Evolutionary conservation across 2,888 invertebrate species (phyloP).

Genomic region (Cotesia congregata): DNA sequence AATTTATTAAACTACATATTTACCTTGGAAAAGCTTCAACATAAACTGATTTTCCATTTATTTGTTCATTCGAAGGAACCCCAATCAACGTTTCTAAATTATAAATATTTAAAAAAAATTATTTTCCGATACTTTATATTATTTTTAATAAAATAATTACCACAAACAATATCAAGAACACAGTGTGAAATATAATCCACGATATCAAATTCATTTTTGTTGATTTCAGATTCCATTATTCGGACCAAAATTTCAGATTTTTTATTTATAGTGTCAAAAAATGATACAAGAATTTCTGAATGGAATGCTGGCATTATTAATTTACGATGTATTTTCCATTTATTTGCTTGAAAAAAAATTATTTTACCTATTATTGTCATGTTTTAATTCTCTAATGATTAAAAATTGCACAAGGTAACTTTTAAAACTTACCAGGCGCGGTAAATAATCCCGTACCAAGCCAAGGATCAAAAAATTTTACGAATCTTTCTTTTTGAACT

Average conservation of each 20-base stretch:
- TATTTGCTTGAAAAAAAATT: constrained; percentile 45
- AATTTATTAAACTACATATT: background rate
- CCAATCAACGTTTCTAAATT: constrained; percentile 52
- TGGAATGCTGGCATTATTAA: constrained; percentile 57
- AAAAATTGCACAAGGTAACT: too few species aligned
- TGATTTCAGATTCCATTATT: constrained; percentile 52
- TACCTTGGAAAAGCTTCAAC: constrained; percentile 49
- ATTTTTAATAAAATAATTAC: constrained; percentile 39
- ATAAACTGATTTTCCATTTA: constrained; percentile 42
- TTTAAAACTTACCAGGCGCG: constrained; percentile 52
- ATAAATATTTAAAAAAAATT: background rate
- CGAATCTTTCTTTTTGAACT: constrained; percentile 55
- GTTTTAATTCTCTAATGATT: too few species aligned
- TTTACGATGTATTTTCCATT: constrained; percentile 57
- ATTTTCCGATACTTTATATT: background rate
- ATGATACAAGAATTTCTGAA: constrained; percentile 53
- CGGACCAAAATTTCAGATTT: constrained; percentile 52
- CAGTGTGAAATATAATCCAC: constrained; percentile 54
- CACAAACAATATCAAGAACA: constrained; percentile 56
- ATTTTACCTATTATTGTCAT: too few species aligned
- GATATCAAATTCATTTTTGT: constrained; percentile 53
- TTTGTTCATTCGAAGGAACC: constrained; percentile 46
- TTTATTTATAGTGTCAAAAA: constrained; percentile 54
- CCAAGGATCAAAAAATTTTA: constrained; percentile 54
- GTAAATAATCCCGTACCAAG: constrained; percentile 57